These are phyloP conservation scores for Myiothlypis chrysogaster DNA, from an alignment of 2,797 vertebrate genomes.

Conservation along the genomic window DNA sequence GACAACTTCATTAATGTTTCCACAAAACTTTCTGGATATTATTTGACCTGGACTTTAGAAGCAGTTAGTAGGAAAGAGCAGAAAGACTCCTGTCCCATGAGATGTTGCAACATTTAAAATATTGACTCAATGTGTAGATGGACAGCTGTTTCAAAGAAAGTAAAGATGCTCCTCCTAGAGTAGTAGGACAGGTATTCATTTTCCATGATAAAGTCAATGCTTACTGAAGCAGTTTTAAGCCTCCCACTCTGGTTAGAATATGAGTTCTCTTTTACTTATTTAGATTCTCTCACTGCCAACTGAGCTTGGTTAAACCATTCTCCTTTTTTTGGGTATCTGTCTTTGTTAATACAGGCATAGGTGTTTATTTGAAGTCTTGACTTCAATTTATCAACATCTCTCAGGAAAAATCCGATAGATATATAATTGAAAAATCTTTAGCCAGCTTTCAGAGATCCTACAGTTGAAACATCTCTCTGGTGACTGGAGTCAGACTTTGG, in stretches of 20 bases:
- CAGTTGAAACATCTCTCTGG: neutral
- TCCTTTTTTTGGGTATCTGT: neutral
- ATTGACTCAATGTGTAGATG: neutral
- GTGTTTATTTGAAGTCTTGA: neutral
- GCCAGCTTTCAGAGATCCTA: neutral
- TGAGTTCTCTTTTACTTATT: neutral
- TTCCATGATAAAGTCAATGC: neutral
- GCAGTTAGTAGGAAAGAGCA: neutral
- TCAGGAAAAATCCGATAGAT: neutral
- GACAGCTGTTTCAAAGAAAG: neutral
- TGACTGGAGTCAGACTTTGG: neutral
- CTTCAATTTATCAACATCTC: neutral
- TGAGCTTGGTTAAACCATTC: neutral
- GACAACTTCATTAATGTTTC: neutral
- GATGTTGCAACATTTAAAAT: neutral
- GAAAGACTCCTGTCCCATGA: neutral
- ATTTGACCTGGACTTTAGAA: neutral
- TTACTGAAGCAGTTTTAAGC: neutral
- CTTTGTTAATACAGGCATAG: neutral
- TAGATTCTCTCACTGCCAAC: neutral
- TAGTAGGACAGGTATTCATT: neutral
- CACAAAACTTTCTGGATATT: neutral
- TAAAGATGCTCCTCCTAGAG: neutral
- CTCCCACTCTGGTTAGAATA: neutral
- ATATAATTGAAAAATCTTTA: neutral